Evolutionary conservation across 2,888 invertebrate genomes (phyloP).

Genomic region (Pseudococcus longispinus): DNA sequence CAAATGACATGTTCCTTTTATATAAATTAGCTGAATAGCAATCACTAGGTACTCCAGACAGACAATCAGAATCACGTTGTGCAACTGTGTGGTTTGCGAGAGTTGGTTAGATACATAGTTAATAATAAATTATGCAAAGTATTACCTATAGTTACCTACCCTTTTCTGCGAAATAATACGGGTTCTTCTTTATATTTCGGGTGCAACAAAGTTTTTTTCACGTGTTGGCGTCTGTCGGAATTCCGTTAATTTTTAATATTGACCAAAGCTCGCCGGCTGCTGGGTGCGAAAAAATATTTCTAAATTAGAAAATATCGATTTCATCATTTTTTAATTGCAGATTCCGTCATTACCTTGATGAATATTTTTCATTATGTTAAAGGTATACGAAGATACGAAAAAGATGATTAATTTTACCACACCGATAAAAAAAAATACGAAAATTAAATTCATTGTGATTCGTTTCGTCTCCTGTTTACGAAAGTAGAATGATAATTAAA

Average conservation of each 20-base stretch:
- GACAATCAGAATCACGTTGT: conserved; percentile 23
- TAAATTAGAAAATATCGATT: background rate
- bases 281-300: conserved; percentile 24
- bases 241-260: conserved; percentile 31
- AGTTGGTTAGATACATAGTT: conserved; percentile 14
- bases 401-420: conserved; percentile 34
- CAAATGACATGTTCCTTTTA: conserved; percentile 33
- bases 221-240: background rate
- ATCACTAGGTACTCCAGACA: conserved; percentile 19
- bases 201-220: background rate
- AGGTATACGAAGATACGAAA: background rate
- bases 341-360: conserved; percentile 42
- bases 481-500: conserved; percentile 52
- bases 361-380: conserved; percentile 47
- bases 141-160: background rate
- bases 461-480: conserved; percentile 46
- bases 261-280: background rate
- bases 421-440: conserved; percentile 24
- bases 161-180: background rate
- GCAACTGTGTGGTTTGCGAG: conserved; percentile 8
- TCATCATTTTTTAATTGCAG: conserved; percentile 49
- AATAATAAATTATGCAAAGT: conserved; percentile 4
- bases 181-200: background rate
- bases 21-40: conserved; percentile 34
- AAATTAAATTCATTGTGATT: conserved; percentile 48